Conservation (phyloP, 2,888 invertebrate species). For the Hypercompe scribonia region DNA sequence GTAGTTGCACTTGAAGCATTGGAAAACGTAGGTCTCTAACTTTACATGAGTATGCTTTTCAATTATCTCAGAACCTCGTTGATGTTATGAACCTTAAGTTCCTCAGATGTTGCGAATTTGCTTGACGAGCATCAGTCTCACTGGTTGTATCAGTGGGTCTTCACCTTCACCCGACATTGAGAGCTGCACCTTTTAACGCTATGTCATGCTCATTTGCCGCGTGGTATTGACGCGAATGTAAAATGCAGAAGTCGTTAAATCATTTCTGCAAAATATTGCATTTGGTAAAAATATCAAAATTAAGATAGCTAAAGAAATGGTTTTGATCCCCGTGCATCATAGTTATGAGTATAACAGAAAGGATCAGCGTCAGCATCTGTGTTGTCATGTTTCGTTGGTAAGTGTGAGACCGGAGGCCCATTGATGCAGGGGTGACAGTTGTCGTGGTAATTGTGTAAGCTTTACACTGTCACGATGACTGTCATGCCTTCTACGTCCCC, state of each 20-base stretch:
- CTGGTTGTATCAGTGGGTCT: conserved; percentile 8
- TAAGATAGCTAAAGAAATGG: not conserved
- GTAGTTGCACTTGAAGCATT: not conserved
- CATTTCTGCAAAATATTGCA: not conserved
- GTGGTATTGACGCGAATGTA: not conserved
- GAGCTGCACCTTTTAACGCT: not conserved
- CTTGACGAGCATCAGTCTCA: not conserved
- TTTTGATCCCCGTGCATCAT: not conserved
- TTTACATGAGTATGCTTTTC: too few relatives aligned
- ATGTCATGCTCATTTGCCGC: not conserved
- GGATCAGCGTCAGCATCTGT: too few relatives aligned
- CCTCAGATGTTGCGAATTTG: conserved; percentile 11
- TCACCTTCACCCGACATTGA: conserved; percentile 27
- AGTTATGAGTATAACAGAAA: not conserved
- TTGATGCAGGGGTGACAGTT: too few relatives aligned
- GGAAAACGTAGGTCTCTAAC: not conserved
- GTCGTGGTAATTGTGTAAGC: too few relatives aligned
- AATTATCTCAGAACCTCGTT: not conserved
- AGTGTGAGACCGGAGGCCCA: too few relatives aligned
- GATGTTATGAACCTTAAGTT: not conserved
- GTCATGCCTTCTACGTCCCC: too few relatives aligned
- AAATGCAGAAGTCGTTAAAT: not conserved
- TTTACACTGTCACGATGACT: too few relatives aligned
- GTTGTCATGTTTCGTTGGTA: too few relatives aligned
- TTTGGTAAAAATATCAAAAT: not conserved